Evolutionary conservation across 2,888 invertebrate species (phyloP), one percentile per base, ranked within the genome.

Genomic region (Rhagonycha lutea): DNA sequence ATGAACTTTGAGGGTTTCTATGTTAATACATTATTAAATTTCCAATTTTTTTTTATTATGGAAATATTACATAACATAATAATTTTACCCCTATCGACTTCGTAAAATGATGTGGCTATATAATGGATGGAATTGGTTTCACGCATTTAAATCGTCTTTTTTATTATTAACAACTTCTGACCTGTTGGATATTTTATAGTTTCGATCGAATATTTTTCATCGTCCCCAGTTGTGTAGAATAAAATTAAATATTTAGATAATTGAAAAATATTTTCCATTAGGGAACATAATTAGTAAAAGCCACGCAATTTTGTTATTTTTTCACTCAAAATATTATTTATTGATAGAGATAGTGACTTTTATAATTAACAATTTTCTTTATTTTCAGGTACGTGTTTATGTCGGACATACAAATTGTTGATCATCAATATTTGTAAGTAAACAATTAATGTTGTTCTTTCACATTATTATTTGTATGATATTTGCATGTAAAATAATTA

Each of bases 401-500:
- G 23, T 63, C 63, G 63, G 63, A 63, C 63, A 24, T 63, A 32
- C 32, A 32, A 32, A 32, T 32, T 63, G 23, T 63, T 14, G 63
- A 24, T 63, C 63, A 63, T 63, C 63, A 63, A 63, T 63, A 63
- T 63, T 63, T 63, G 63, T 63, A 63, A 63, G 63, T 63, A 63
- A 63, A 63, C 63, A 63, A 63, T 24, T 63, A 63, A 24, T 63
- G 24, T 63, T 63, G 24, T 63, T 63, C 18, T 63, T 63, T 14
- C 12, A 63, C 18, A 63, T 63, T 63, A 63, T 63, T 63, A 18
- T 63, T 63, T 61, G 61, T 61, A 61, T 10, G 61, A 61, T 14
- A 61, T 61, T 61, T 63, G 10, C 63, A 23, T 63, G 24, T 63
- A n/a, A 63, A 63, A 63, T 63, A 63, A 63, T 63, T 63, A 63